Base-by-base conservation (phyloP, 2,113 vertebrate genomes). In the Rhinogobius similis region DNA sequence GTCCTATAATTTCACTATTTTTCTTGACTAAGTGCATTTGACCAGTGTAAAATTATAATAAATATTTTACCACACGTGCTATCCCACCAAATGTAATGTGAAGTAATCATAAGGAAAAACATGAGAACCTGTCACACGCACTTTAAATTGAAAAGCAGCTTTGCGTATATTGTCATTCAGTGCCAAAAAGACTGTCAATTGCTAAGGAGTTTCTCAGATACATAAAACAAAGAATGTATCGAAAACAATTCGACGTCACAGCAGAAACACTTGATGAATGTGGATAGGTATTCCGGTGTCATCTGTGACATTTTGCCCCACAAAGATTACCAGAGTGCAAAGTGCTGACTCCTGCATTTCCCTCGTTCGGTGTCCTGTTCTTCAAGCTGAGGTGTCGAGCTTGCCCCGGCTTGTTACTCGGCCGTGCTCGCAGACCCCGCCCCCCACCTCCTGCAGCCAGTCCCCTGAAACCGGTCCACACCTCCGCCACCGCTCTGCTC, bases 401-500 rank as follows among this genome's bases (percentile, higher is more conserved):
- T 41, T 86, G 89, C 65, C 65, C 0, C 2, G 75, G 72, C 90
- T 78, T 77, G 90, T 79, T 72, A 23, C 62, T 70, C 46, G 26
- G 81, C 66, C 68, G 63, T 71, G 21, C 29, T 46, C 50, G 14
- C 20, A 76, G 70, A 78, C 83, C 85, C 86, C 89, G 32, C 87
- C 89, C 79, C 84, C 52, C 23, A 10, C 23, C 82, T n/a, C 68
- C 82, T 78, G 58, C 61, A 68, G 62, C 68, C 80, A 87, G 81
- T 86, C 71, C 52, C 72, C 72, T 81, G 85, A 89, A 87, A 90
- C 80, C 52, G 76, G 70, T 63, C 68, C 79, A 82, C 82, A 73
- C 82, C 84, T 79, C 79, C 55, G 55, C 26, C 77, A 61, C 39
- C 61, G 71, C 68, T 75, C 70, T 56, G 76, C 23, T 4, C 68